Base-by-base conservation (phyloP, 2,888 invertebrate genomes). In the Trissolcus japonicus region DNA sequence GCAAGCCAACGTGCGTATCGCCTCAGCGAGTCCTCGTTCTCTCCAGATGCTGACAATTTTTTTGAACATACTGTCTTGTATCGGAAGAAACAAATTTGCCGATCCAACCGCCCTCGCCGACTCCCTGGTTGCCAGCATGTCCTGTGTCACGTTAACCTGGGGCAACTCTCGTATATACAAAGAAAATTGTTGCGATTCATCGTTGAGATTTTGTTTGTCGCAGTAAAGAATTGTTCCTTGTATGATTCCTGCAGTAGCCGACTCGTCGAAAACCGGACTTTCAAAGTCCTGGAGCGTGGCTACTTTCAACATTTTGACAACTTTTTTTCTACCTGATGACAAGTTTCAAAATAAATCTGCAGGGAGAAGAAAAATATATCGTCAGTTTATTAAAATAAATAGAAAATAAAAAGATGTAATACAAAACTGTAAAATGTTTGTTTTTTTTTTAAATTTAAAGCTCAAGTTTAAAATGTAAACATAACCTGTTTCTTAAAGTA, bases 21-120 rank as follows among this genome's bases (percentile, higher is more conserved):
- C 94, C 81, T 94, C 94, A 7, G 91, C 84, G 76, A 94, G 91
- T 0, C 95, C 95, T 85, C 94, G 93, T 84, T 95, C 94, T 80
- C 94, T 93, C 91, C 94, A 95, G 0, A 93, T 92, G 85, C 94
- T 93, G 0, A 93, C 93, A 14, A 95, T 91, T 86, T 94, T 93
- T 86, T 95, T 95, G 0, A 94, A 89, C 56, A 94, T 91, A 73
- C 94, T 93, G 80, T 95, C 94, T 80, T 94, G 92, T 0, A 94
- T 94, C 74, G 89, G 93, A 85, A 92, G 90, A 88, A 92, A 93
- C 51, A 93, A 86, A 71, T 90, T 90, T 81, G 89, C 89, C 25
- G 86, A 84, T 2, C 90, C 87, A 7, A 90, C 88, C 69, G 92
- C 91, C 41, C 91, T 90, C 83, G 90, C 91, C 84, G 89, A 92